Conservation (phyloP, 1,140 invertebrate species). For the Ectropis grisescens region DNA sequence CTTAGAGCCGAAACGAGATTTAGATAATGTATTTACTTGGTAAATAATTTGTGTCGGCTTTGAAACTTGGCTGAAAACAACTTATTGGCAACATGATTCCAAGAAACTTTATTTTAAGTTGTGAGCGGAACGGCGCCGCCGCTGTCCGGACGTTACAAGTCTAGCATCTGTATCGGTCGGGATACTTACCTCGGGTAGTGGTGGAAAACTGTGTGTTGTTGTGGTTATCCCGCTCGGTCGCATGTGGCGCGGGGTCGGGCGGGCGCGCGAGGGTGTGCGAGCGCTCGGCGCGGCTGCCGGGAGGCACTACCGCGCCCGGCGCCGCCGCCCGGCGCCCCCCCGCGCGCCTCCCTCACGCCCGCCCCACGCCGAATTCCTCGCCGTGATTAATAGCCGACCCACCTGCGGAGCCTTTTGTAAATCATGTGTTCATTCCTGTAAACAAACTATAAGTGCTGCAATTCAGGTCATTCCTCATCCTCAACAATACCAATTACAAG, state of each 20-base stretch:
- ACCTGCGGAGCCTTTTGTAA: slow-evolving; percentile 62
- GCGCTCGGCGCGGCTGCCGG: slow-evolving; percentile 30
- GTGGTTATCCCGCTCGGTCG: slow-evolving; percentile 8
- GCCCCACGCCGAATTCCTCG: slow-evolving; percentile 33
- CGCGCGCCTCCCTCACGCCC: slow-evolving; percentile 32
- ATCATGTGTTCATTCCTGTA: slow-evolving; percentile 46
- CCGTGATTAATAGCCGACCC: slow-evolving; percentile 59
- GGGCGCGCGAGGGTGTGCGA: slow-evolving; percentile 27
- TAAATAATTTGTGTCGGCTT: too few relatives aligned
- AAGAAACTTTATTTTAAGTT: too few relatives aligned
- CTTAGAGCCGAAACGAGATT: too few relatives aligned
- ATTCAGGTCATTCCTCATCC: slow-evolving; percentile 11
- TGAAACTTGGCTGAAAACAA: too few relatives aligned
- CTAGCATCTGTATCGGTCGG: too few relatives aligned
- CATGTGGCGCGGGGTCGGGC: slow-evolving; percentile 9
- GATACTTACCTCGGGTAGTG: too few relatives aligned
- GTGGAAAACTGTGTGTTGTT: too few relatives aligned
- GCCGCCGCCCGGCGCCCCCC: slow-evolving; percentile 24
- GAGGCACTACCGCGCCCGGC: slow-evolving; percentile 50
- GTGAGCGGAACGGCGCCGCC: too few relatives aligned
- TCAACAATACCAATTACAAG: too few relatives aligned
- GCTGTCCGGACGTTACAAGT: too few relatives aligned
- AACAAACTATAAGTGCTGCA: slow-evolving; percentile 27
- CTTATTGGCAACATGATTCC: too few relatives aligned
- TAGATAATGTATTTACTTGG: too few relatives aligned